Evolutionary conservation across 2,797 vertebrate genomes (phyloP).

Genomic region (Petrocephalus schoutedeni): DNA sequence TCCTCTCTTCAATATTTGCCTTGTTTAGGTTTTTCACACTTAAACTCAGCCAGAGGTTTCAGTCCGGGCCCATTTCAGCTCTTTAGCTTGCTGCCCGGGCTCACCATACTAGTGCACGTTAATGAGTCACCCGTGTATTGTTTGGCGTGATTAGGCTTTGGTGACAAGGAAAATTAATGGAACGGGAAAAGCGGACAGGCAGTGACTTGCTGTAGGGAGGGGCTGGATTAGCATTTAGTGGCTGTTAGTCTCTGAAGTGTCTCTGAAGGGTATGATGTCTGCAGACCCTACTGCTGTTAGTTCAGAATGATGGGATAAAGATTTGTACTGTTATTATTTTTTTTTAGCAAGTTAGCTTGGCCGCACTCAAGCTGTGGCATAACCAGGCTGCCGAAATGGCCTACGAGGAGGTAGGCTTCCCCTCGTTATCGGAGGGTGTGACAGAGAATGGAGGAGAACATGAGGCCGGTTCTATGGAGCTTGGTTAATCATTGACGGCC

Average conservation of each 20-base stretch:
- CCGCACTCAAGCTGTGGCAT: not conserved
- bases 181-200: constrained; percentile 50
- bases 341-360: not conserved
- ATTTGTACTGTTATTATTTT: not conserved
- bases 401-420: not conserved
- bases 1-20: not conserved
- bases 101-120: constrained; percentile 46
- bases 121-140: constrained; percentile 53
- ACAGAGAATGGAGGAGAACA: not conserved
- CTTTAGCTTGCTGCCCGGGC: not conserved
- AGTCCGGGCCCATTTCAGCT: not conserved
- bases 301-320: not conserved
- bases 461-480: not conserved
- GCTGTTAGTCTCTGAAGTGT: constrained; percentile 19
- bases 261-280: not conserved
- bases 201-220: constrained; percentile 31
- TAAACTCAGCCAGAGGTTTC: not conserved
- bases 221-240: constrained; percentile 4
- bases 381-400: not conserved
- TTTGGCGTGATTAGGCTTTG: constrained; percentile 50
- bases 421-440: not conserved
- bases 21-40: not conserved
- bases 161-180: constrained; percentile 55
- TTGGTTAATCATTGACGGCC: not conserved
- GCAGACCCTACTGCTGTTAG: not conserved